These are phyloP conservation scores for Leiothrix lutea DNA, from an alignment of 2,113 vertebrate species.

Conservation along the genomic window DNA sequence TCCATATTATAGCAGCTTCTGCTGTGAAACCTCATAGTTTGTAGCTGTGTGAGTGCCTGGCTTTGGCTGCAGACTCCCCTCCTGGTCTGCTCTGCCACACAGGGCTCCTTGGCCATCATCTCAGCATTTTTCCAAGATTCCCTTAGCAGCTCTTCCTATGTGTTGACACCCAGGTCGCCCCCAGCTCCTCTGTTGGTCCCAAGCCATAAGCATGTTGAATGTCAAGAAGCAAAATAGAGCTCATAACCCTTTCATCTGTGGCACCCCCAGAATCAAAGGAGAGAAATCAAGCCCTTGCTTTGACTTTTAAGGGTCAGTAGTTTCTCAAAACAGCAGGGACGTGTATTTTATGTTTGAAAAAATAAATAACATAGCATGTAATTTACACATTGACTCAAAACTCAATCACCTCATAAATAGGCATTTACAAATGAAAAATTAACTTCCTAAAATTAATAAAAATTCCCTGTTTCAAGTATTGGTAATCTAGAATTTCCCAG, in stretches of 20 bases:
- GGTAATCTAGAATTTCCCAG: background rate
- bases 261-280: background rate
- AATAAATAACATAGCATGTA: background rate
- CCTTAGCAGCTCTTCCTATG: background rate
- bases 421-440: slow-evolving; percentile 21
- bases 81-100: background rate
- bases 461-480: background rate
- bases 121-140: background rate
- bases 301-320: background rate
- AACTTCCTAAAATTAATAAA: background rate
- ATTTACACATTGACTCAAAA: background rate
- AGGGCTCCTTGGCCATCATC: background rate
- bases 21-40: background rate
- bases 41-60: background rate
- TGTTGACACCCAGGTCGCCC: rapidly evolving
- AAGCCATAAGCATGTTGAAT: background rate
- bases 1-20: slow-evolving; percentile 42
- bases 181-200: background rate
- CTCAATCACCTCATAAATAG: background rate
- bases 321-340: slow-evolving; percentile 10
- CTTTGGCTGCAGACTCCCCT: background rate
- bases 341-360: slow-evolving; percentile 27
- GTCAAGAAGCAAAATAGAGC: background rate
- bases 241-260: background rate
- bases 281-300: background rate